phyloP scores from a whole-genome alignment of 2,888 invertebrate species.

The Archaeoteleia sp. region DNA sequence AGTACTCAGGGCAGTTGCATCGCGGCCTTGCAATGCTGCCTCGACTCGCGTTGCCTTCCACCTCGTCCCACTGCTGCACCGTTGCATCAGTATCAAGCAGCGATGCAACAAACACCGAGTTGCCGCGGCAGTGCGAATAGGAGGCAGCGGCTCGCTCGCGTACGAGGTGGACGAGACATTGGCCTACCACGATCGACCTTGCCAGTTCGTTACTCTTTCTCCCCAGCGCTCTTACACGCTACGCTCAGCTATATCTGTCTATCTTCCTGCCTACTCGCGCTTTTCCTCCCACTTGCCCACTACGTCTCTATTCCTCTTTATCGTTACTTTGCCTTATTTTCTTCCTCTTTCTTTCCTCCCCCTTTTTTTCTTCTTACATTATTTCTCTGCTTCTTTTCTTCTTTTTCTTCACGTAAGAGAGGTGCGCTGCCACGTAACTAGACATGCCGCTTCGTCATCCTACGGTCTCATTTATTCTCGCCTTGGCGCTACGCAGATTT shows the following conservation, averaged over 20 bases:
- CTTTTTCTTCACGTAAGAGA: slow-evolving; percentile 51
- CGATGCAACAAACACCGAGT: slow-evolving; percentile 42
- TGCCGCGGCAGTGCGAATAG: slow-evolving; percentile 35
- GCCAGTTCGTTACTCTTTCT: slow-evolving; percentile 74
- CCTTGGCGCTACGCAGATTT: slow-evolving; percentile 39
- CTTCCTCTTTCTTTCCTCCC: slow-evolving; percentile 9
- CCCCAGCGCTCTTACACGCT: slow-evolving; percentile 66
- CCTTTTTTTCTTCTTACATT: slow-evolving; percentile 34
- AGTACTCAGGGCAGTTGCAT: slow-evolving; percentile 59
- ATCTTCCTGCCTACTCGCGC: slow-evolving; percentile 49
- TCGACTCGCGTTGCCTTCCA: slow-evolving; percentile 51
- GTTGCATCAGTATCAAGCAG: slow-evolving; percentile 59
- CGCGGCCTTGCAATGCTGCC: slow-evolving; percentile 72
- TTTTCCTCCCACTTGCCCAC: slow-evolving; percentile 22
- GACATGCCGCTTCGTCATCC: slow-evolving; percentile 63
- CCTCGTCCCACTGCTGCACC: slow-evolving; percentile 55
- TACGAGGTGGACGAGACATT: slow-evolving; percentile 71
- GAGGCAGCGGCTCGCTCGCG: slow-evolving; percentile 55
- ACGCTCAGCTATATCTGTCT: slow-evolving; percentile 61
- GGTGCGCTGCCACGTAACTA: slow-evolving; percentile 51
- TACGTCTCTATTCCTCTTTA: slow-evolving; percentile 40
- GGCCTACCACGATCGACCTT: slow-evolving; percentile 74
- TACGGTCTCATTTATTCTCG: slow-evolving; percentile 62
- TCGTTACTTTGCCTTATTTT: slow-evolving; percentile 46
- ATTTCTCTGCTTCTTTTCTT: slow-evolving; percentile 26